Evolutionary conservation across 2,888 invertebrate genomes (phyloP).

Genomic region (Theodoxus fluviatilis): DNA sequence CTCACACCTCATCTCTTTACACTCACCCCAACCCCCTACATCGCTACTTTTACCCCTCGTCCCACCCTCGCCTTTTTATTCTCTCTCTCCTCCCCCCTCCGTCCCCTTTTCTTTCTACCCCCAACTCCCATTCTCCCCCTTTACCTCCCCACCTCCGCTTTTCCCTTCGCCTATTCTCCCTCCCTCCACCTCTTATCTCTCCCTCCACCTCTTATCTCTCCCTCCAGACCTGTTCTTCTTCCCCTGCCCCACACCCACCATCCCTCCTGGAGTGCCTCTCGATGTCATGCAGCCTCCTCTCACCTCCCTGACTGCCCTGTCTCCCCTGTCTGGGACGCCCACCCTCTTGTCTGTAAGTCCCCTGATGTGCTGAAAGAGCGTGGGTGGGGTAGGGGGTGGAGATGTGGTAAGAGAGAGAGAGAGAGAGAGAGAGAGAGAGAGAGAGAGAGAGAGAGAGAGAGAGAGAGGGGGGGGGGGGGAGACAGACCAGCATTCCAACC

Average conservation of each 20-base stretch:
- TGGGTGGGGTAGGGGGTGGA: too few species aligned
- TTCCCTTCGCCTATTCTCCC: neutral
- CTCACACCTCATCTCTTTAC: neutral
- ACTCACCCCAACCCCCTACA: neutral
- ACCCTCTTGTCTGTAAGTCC: too few species aligned
- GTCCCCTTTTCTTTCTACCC: neutral
- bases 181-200: constrained; percentile 19
- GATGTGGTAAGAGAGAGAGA: too few species aligned
- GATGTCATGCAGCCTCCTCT: neutral
- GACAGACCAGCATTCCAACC: too few species aligned
- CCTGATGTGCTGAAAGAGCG: too few species aligned
- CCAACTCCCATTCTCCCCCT: neutral
- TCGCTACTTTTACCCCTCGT: neutral
- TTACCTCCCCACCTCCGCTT: neutral
- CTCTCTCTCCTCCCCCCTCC: constrained; percentile 21
- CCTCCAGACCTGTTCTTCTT: neutral
- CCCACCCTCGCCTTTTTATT: neutral
- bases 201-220: constrained; percentile 6
- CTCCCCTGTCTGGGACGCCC: neutral
- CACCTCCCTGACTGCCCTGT: constrained; percentile 9
- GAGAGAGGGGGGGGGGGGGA: too few species aligned
- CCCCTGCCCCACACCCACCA: too few species aligned
- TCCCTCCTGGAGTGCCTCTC: constrained; percentile 17
- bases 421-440: too few species aligned
- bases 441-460: too few species aligned